These are phyloP conservation scores for Patella depressa DNA, from an alignment of 2,888 invertebrate species.

Conservation along the genomic window DNA sequence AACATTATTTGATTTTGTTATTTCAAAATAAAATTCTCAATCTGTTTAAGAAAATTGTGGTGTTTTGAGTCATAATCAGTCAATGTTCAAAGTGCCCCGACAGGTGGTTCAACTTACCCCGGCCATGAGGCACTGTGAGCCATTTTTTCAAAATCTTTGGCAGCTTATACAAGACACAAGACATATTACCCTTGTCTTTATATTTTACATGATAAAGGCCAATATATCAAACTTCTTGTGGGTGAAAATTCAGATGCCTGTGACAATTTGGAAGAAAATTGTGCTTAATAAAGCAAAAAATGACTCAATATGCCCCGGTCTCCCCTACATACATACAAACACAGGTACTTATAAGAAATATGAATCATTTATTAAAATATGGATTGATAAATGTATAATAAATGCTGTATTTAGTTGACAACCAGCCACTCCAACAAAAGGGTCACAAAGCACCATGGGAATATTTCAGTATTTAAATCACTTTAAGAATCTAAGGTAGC, in stretches of 20 bases:
- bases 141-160: conserved; percentile 1
- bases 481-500: no score
- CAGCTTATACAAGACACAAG: conserved; percentile 6
- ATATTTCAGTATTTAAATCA: no score
- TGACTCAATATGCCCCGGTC: no score
- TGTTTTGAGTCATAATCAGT: conserved; percentile 6
- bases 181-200: conserved; percentile 1
- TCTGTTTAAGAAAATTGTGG: not conserved
- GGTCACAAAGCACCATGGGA: no score
- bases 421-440: no score
- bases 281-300: no score
- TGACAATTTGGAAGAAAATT: not conserved
- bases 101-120: conserved; percentile 6
- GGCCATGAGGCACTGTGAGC: not conserved
- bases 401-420: no score
- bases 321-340: no score
- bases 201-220: conserved; percentile 3
- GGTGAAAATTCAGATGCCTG: conserved; percentile 6
- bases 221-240: conserved; percentile 3
- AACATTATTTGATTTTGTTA: not conserved
- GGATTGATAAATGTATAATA: no score
- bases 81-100: conserved; percentile 6
- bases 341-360: no score
- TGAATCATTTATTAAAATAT: no score
- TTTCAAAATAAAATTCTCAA: conserved; percentile 3